Base-by-base conservation (phyloP, 2,113 vertebrate species). In the Coreoperca whiteheadi region DNA sequence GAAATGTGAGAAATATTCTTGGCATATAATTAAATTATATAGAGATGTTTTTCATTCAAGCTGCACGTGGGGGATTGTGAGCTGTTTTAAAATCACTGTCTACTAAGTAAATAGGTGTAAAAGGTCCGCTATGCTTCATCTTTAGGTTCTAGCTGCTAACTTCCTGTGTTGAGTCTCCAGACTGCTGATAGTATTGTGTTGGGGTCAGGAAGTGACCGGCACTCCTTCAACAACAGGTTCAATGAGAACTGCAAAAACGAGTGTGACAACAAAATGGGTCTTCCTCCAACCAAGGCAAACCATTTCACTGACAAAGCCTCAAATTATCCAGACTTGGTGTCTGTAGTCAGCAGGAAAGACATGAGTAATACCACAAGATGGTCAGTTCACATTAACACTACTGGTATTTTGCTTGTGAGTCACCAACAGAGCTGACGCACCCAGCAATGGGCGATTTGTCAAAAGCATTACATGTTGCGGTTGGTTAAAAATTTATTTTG, bases 161-260 rank as follows among this genome's bases (percentile, higher is more conserved):
- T 93, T 94, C 93, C 92, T 89, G 86, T 87, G 84, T 85, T 79
- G 78, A 80, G 84, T 86, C 87, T 88, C 71, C 77, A 71, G 61
- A 70, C 77, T 54, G 82, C 84, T 87, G 87, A 93, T 89, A 82
- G 83, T 86, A 92, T 93, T 92, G 91, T 93, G 71, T 87, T 78
- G 46, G 57, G 76, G 50, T 83, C 81, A 77, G 83, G 86, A 83
- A 90, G 72, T 59, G 69, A 67, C 85, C 2, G 71, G 88, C 91
- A 77, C 87, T 87, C 86, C 88, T 88, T 91, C 59, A 88, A 90
- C 77, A 93, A 74, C 85, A 91, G 80, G 84, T 91, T 85, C 53
- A 82, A 77, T 81, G 32, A 82, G 57, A 79, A 84, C 77, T 41
- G 51, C 32, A 60, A 54, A 69, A 48, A 73, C 77, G 28, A 81